Evolutionary conservation across 2,113 vertebrate genomes (phyloP).

Genomic region (Isurus oxyrinchus): DNA sequence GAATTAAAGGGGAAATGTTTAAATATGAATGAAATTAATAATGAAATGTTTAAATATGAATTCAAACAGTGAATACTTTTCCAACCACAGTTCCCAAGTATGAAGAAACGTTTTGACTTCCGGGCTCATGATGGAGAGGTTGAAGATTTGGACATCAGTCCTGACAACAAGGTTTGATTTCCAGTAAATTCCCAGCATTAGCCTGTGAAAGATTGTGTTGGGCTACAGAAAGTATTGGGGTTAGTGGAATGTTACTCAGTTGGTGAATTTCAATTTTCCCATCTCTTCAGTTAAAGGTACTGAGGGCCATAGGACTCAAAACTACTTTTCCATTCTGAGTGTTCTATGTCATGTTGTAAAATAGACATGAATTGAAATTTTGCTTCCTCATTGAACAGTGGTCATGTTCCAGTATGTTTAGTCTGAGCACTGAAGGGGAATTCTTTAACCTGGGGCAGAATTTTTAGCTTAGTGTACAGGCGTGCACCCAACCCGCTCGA

Average conservation of each 20-base stretch:
- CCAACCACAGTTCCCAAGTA: conserved; percentile 69
- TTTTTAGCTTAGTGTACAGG: too few relatives aligned
- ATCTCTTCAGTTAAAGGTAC: not conserved
- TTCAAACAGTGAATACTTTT: not conserved
- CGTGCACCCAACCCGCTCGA: too few relatives aligned
- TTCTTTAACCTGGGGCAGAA: too few relatives aligned
- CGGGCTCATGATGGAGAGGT: conserved; percentile 83
- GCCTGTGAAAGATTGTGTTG: not conserved
- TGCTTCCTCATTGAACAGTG: too few relatives aligned
- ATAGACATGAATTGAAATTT: too few relatives aligned
- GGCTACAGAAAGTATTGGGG: not conserved
- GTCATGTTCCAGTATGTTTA: too few relatives aligned
- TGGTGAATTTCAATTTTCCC: not conserved
- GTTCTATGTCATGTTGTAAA: too few relatives aligned
- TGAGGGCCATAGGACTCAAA: not conserved
- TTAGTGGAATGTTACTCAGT: not conserved
- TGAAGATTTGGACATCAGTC: conserved; percentile 76
- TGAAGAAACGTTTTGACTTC: conserved; percentile 79
- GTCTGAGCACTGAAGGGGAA: too few relatives aligned
- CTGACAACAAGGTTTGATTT: conserved; percentile 68
- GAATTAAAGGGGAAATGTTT: not conserved
- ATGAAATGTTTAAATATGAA: not conserved
- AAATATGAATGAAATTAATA: not conserved
- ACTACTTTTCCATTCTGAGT: not conserved
- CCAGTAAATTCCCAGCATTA: not conserved